phyloP scores from a whole-genome alignment of 2,797 vertebrate genomes.

The Sebastes minor region DNA sequence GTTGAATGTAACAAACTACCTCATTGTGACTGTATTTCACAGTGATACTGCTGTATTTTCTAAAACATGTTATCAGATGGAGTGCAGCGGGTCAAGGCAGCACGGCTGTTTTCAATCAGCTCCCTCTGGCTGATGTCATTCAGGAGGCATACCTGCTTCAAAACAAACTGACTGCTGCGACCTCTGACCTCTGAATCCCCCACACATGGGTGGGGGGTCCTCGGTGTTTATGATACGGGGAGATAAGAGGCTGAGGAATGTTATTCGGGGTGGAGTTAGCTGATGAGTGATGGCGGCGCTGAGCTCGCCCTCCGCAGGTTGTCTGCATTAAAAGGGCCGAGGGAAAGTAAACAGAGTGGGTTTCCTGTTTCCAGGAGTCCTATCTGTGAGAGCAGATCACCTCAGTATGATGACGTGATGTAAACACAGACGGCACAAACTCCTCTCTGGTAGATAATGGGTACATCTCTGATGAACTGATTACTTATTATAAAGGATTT shows the following conservation, averaged over 20 bases:
- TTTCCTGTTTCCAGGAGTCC: constrained; percentile 45
- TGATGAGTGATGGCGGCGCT: constrained; percentile 58
- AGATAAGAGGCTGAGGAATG: constrained; percentile 78
- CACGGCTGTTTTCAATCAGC: constrained; percentile 57
- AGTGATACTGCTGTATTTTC: not conserved
- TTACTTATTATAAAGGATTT: too few relatives aligned
- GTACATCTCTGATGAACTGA: not conserved
- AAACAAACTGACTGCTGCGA: constrained; percentile 38
- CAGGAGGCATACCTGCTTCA: constrained; percentile 49
- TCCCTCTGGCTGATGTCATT: constrained; percentile 55
- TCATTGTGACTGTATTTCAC: not conserved
- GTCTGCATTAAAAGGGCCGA: constrained; percentile 35
- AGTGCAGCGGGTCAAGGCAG: not conserved
- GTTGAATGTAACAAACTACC: not conserved
- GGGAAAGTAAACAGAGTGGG: constrained; percentile 59
- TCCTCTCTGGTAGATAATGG: not conserved
- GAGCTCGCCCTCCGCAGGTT: constrained; percentile 44
- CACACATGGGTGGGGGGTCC: constrained; percentile 33
- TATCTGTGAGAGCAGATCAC: constrained; percentile 20
- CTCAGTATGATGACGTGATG: not conserved
- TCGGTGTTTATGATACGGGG: constrained; percentile 67
- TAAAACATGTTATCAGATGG: not conserved
- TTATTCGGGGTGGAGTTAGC: constrained; percentile 1
- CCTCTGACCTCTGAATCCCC: constrained; percentile 58
- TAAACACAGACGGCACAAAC: not conserved